These are phyloP conservation scores for Stenchaetothrips biformis DNA, from an alignment of 2,888 invertebrate genomes.

Conservation along the genomic window DNA sequence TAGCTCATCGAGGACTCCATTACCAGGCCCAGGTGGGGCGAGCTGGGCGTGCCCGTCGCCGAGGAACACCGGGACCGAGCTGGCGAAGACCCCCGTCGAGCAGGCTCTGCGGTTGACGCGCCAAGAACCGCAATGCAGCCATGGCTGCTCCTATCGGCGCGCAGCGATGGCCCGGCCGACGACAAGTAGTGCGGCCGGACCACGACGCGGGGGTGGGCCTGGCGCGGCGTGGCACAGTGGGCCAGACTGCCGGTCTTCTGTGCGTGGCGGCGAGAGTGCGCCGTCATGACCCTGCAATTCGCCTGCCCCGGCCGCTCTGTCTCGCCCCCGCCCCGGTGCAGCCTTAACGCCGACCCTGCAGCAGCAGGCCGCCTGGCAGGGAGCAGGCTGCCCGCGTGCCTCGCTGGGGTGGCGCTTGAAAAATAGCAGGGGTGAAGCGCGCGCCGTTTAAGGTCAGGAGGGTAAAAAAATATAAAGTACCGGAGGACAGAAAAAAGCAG, in stretches of 20 bases:
- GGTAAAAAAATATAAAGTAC: not conserved
- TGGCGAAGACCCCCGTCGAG: not conserved
- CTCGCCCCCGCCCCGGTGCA: not conserved
- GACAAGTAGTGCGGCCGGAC: not conserved
- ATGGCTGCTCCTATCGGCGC: not conserved
- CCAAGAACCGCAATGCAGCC: not conserved
- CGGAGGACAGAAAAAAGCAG: too few relatives aligned
- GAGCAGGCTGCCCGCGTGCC: not conserved
- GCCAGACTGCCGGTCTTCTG: not conserved
- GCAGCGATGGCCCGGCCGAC: too few relatives aligned
- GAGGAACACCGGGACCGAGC: too few relatives aligned
- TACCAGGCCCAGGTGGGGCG: not conserved
- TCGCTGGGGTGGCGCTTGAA: not conserved
- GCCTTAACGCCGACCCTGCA: not conserved
- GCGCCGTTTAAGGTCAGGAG: not conserved
- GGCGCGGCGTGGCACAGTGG: not conserved
- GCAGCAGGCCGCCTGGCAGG: not conserved
- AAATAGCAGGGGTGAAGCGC: not conserved
- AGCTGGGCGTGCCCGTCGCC: too few relatives aligned
- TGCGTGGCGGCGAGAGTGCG: not conserved
- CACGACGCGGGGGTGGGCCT: not conserved
- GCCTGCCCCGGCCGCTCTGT: not conserved
- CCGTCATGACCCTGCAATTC: conserved; percentile 18
- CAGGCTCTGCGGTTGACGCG: not conserved
- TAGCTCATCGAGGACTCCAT: conserved; percentile 8